Conservation (phyloP, 1,140 invertebrate genomes). For the Anastrepha ludens region DNA sequence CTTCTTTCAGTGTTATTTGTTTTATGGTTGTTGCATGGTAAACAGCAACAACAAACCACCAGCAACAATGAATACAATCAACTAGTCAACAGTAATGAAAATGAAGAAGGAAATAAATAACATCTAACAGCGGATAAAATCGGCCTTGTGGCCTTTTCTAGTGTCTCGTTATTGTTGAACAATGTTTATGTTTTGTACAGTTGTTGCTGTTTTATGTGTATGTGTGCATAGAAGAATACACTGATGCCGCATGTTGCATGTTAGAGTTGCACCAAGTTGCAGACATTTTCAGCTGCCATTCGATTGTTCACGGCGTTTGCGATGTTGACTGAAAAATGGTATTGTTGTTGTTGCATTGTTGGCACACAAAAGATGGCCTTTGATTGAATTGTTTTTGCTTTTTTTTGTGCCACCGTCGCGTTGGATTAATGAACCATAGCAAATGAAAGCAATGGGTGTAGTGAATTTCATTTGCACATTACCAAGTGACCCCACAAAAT, state of each 20-base stretch:
- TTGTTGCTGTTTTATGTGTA: background rate
- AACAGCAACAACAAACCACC: background rate
- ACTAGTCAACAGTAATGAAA: conserved; percentile 48
- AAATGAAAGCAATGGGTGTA: background rate
- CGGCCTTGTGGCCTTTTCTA: conserved; percentile 36
- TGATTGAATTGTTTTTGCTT: background rate
- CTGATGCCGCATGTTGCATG: conserved; percentile 1
- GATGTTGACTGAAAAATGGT: conserved; percentile 1
- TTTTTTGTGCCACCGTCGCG: background rate
- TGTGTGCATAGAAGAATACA: background rate
- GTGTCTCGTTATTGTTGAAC: conserved; percentile 45
- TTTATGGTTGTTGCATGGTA: conserved; percentile 31
- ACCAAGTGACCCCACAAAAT: conserved; percentile 17
- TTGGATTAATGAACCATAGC: background rate
- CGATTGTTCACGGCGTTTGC: conserved; percentile 29
- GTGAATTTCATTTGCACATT: conserved; percentile 29
- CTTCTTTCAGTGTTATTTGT: conserved; percentile 33
- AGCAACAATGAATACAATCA: conserved; percentile 35
- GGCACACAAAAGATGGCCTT: conserved; percentile 8
- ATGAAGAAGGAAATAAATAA: conserved; percentile 48
- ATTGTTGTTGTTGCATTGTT: background rate
- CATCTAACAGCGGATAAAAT: conserved; percentile 39
- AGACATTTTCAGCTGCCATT: background rate
- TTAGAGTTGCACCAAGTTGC: conserved; percentile 39
- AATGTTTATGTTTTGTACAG: conserved; percentile 40